A percentile compares a stretch with the other conserved stretches of the same genome.
Evolutionary conservation across 2,113 vertebrate genomes (phyloP).

Genomic region (Brevimyrus niger): DNA sequence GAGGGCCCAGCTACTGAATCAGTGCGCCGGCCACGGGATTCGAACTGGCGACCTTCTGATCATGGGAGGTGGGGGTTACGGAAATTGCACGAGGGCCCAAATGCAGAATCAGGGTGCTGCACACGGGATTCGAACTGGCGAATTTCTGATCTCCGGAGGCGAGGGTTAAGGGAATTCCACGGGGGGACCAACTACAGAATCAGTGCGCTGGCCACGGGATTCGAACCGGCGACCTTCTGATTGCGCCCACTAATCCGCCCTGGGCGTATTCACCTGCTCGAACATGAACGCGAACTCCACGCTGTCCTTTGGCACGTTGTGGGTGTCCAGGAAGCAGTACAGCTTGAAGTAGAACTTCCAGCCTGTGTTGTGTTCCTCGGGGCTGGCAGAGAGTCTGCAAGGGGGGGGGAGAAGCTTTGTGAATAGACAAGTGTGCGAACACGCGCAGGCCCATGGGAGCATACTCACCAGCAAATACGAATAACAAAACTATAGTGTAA

Average conservation of each 20-base stretch:
- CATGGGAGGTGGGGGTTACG: not conserved
- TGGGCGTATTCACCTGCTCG: slow-evolving; percentile 72
- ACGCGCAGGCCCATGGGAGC: not conserved
- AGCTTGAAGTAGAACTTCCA: slow-evolving; percentile 99
- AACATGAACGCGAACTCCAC: slow-evolving; percentile 99
- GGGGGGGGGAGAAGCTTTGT: not conserved
- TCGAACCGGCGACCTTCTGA: not conserved
- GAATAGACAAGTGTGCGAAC: not conserved
- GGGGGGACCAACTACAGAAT: not conserved
- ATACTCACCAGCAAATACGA: not conserved
- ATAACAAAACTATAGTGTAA: not conserved
- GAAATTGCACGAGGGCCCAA: not conserved
- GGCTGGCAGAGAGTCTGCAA: slow-evolving; percentile 65
- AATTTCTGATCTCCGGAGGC: not conserved
- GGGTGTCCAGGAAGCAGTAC: slow-evolving; percentile 92
- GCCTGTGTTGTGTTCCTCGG: slow-evolving; percentile 58
- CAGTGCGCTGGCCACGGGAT: not conserved
- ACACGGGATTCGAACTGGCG: not conserved
- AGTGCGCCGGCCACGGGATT: not conserved
- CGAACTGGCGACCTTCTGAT: not conserved
- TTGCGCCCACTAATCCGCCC: not conserved
- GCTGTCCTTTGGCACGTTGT: slow-evolving; percentile 80
- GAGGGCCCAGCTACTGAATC: not conserved
- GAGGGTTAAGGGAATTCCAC: not conserved
- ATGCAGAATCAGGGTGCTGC: not conserved